A percentile compares a stretch with the other conserved stretches of the same genome.
Evolutionary conservation across 2,888 invertebrate species (phyloP).

Genomic region (Xylota sylvarum): DNA sequence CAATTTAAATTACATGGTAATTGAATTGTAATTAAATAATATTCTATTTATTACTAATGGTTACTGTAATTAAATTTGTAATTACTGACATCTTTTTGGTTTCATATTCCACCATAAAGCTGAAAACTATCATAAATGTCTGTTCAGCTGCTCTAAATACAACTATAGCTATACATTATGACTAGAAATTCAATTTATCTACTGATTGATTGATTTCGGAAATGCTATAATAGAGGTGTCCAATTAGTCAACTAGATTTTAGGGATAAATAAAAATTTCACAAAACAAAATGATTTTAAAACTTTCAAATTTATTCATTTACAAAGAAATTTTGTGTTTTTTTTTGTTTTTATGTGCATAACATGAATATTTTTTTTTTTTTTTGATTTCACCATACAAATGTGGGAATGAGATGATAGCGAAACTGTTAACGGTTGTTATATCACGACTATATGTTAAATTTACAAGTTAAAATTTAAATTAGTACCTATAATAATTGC

Average conservation of each 20-base stretch:
- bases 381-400: slow-evolving; percentile 51
- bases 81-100: too few relatives aligned
- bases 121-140: not conserved
- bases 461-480: slow-evolving; percentile 68
- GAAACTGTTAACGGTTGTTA: slow-evolving; percentile 52
- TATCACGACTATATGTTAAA: slow-evolving; percentile 66
- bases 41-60: too few relatives aligned
- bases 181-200: not conserved
- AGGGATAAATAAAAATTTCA: slow-evolving; percentile 2
- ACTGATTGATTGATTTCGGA: not conserved
- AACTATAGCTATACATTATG: too few relatives aligned
- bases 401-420: slow-evolving; percentile 45
- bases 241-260: slow-evolving; percentile 14
- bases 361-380: slow-evolving; percentile 32
- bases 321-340: slow-evolving; percentile 32
- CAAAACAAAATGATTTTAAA: slow-evolving; percentile 59
- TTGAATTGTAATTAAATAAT: too few relatives aligned
- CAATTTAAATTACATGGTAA: too few relatives aligned
- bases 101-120: too few relatives aligned
- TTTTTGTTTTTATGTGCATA: slow-evolving; percentile 40
- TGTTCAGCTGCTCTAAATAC: not conserved
- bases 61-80: too few relatives aligned
- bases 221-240: not conserved
- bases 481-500: slow-evolving; percentile 63
- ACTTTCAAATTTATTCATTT: slow-evolving; percentile 62